Base-by-base conservation (phyloP, 1,140 invertebrate genomes). In the Rhizoglyphus robini region DNA sequence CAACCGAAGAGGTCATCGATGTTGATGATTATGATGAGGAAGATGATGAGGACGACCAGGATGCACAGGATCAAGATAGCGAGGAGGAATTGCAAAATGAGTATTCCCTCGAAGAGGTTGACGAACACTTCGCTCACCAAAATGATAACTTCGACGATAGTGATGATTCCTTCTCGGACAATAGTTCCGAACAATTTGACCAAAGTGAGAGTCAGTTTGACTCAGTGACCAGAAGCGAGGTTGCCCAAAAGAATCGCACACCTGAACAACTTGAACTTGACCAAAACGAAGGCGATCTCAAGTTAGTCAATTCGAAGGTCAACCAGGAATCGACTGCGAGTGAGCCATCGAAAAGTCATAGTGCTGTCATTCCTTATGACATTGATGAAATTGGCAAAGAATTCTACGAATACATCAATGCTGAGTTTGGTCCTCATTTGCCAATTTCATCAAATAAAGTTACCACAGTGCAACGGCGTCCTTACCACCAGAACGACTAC, bases 381-480 rank as follows among this genome's bases (percentile, higher is more conserved):
- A 60, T 29, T 27, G 58, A 60, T 46, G 58, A 60, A 4, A 3
- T 60, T 3, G 58, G 29, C 36, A 34, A 46, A 34, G 58, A 60
- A 27, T 60, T 60, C 25, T 60, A 60, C 29, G 58, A 60, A 46
- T 60, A 60, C 30, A 32, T 60, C 1, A 15, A 60, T 3, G 15
- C 15, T 23, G 58, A 60, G 29, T 60, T 60, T 60, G 30, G 23
- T 25, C 51, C 31, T 8, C 51, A 5, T 8, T 23, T 20, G 15
- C 51, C 51, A 54, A 11, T 32, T 8, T 54, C 51, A 54, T 54
- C 51, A 54, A 8, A 25, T 8, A 25, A n/a, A n/a, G n/a, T n/a
- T n/a, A n/a, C n/a, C n/a, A n/a, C n/a, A n/a, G 8, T 11, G 8
- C 51, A 54, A 27, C 51, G 23, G 15, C 51, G 15, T 54, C 20